These are phyloP conservation scores for Notodonta ziczac DNA, from an alignment of 2,888 invertebrate genomes.

Conservation along the genomic window DNA sequence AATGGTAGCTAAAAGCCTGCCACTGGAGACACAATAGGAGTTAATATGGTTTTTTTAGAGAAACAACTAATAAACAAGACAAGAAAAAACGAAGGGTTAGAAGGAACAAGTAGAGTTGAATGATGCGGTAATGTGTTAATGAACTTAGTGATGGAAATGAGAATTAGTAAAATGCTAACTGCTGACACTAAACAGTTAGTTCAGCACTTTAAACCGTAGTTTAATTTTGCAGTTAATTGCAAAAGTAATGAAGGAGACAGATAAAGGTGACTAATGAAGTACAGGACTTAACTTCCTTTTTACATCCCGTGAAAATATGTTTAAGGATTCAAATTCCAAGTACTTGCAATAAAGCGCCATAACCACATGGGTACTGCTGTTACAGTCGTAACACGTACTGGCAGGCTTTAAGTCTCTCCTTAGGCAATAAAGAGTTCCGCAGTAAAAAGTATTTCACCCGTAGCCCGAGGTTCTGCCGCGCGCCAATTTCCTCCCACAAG, in stretches of 20 bases:
- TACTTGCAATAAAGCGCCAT: constrained; percentile 1
- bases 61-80: neutral
- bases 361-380: constrained; percentile 10
- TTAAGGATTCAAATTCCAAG: neutral
- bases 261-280: too few species aligned
- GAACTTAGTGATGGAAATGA: too few species aligned
- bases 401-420: constrained; percentile 14
- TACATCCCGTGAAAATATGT: neutral
- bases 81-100: too few species aligned
- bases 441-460: constrained; percentile 30
- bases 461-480: constrained; percentile 19
- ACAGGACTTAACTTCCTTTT: too few species aligned
- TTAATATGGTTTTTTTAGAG: neutral
- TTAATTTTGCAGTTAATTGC: too few species aligned
- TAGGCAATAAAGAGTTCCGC: constrained; percentile 28
- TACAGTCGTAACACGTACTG: constrained; percentile 10
- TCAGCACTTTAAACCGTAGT: too few species aligned
- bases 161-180: too few species aligned
- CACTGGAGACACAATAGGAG: neutral
- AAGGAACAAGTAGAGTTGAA: too few species aligned
- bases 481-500: constrained; percentile 22
- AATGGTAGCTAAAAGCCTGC: constrained; percentile 3
- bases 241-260: too few species aligned
- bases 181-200: too few species aligned
- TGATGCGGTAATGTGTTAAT: too few species aligned